phyloP scores from a whole-genome alignment of 2,888 invertebrate species.

The Plemyria rubiginata region DNA sequence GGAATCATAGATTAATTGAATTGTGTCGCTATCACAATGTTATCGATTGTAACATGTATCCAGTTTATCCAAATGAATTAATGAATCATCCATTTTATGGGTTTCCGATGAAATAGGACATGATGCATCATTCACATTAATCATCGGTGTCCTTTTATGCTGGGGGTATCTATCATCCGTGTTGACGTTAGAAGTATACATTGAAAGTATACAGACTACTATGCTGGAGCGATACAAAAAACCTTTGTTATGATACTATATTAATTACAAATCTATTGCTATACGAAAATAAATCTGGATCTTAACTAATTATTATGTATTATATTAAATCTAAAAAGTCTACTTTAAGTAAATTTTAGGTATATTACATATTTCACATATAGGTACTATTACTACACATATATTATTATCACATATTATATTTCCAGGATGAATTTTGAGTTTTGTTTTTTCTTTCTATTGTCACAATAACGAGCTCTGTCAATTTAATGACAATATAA shows the following conservation, averaged over 20 bases:
- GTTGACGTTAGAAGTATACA: constrained; percentile 31
- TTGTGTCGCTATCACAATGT: not conserved
- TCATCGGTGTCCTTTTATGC: constrained; percentile 38
- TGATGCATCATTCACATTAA: constrained; percentile 41
- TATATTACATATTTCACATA: too few relatives aligned
- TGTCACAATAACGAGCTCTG: too few relatives aligned
- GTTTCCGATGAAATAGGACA: constrained; percentile 19
- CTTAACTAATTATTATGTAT: too few relatives aligned
- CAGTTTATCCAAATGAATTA: constrained; percentile 28
- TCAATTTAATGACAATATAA: too few relatives aligned
- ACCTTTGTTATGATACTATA: constrained; percentile 3
- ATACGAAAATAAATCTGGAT: too few relatives aligned
- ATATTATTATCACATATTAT: too few relatives aligned
- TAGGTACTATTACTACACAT: too few relatives aligned
- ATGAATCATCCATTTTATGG: constrained; percentile 29
- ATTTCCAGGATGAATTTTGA: too few relatives aligned
- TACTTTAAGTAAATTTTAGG: too few relatives aligned
- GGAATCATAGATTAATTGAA: not conserved
- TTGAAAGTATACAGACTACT: constrained; percentile 26
- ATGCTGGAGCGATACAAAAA: constrained; percentile 7
- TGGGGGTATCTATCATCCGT: constrained; percentile 38
- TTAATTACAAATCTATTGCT: not conserved
- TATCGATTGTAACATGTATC: not conserved
- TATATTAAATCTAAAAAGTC: too few relatives aligned
- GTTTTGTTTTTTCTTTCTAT: too few relatives aligned